A percentile compares a stretch with the other conserved stretches of the same genome.
Evolutionary conservation across 1,140 invertebrate species (phyloP).

Genomic region (Drosophila bocki): DNA sequence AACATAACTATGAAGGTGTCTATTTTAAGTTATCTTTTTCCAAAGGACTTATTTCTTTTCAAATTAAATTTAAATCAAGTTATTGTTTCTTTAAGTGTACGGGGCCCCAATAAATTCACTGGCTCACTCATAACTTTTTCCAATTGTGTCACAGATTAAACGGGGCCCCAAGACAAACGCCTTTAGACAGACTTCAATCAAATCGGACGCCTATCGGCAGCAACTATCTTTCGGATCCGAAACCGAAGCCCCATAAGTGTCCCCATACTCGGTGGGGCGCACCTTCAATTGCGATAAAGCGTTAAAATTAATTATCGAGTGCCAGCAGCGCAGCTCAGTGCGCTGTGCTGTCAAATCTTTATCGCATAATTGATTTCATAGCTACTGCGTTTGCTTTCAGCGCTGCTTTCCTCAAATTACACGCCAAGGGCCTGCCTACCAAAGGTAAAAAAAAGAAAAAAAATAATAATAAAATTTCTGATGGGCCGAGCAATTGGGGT

Average conservation of each 20-base stretch:
- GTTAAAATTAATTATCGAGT: slow-evolving; percentile 83
- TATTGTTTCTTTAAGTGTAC: not conserved
- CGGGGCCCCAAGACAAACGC: slow-evolving; percentile 36
- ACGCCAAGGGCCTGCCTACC: slow-evolving; percentile 43
- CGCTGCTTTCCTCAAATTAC: slow-evolving; percentile 70
- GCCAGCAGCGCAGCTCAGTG: slow-evolving; percentile 65
- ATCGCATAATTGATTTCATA: slow-evolving; percentile 84
- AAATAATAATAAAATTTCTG: slow-evolving; percentile 21
- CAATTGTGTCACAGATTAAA: slow-evolving; percentile 76
- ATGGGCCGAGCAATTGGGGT: slow-evolving; percentile 72
- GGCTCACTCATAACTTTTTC: slow-evolving; percentile 69
- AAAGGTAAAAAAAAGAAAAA: slow-evolving; percentile 1
- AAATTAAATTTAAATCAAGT: too few relatives aligned
- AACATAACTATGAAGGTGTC: not conserved
- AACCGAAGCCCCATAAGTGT: slow-evolving; percentile 5
- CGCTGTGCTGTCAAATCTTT: slow-evolving; percentile 83
- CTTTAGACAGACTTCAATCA: slow-evolving; percentile 81
- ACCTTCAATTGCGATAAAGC: slow-evolving; percentile 79
- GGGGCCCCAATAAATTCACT: slow-evolving; percentile 66
- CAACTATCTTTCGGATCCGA: slow-evolving; percentile 52
- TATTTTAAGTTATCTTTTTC: too few relatives aligned
- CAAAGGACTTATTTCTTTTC: not conserved
- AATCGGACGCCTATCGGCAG: slow-evolving; percentile 65
- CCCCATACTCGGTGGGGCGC: slow-evolving; percentile 38
- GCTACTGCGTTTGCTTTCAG: slow-evolving; percentile 81